Evolutionary conservation across 2,888 invertebrate genomes (phyloP).

Genomic region (Pyrochroa serraticornis): DNA sequence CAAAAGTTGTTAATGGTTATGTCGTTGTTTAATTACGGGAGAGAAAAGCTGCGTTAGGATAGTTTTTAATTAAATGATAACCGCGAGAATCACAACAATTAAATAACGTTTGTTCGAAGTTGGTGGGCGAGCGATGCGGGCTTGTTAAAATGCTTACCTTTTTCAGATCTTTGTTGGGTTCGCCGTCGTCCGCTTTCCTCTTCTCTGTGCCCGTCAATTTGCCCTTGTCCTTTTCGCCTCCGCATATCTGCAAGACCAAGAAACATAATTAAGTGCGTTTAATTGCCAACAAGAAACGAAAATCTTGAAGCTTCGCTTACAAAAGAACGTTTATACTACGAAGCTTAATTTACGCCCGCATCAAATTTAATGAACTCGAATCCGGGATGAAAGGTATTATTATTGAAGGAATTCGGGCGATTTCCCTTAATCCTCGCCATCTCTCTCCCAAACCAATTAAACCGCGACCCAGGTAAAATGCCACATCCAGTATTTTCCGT

Average conservation of each 20-base stretch:
- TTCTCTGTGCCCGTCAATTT: conserved; percentile 75
- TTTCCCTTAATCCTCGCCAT: neutral
- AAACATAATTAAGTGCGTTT: conserved; percentile 27
- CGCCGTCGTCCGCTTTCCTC: conserved; percentile 81
- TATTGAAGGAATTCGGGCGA: conserved; percentile 13
- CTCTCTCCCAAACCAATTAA: too few species aligned
- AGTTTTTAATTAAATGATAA: conserved; percentile 26
- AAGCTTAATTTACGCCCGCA: conserved; percentile 27
- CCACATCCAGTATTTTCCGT: neutral
- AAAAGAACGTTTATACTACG: conserved; percentile 28
- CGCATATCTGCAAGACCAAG: conserved; percentile 57
- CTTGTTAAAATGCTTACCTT: conserved; percentile 66
- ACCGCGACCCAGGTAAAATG: too few species aligned
- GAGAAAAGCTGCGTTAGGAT: conserved; percentile 1
- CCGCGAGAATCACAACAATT: conserved; percentile 12
- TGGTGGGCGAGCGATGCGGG: too few species aligned
- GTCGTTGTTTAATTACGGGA: too few species aligned
- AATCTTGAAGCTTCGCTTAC: conserved; percentile 17
- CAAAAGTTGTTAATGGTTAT: too few species aligned
- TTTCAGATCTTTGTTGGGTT: conserved; percentile 83
- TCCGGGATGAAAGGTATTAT: conserved; percentile 17
- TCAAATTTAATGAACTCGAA: conserved; percentile 27
- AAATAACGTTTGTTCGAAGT: conserved; percentile 5
- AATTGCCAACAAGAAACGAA: conserved; percentile 25
- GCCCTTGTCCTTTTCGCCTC: conserved; percentile 68